These are phyloP conservation scores for Hipparchia sbordonii DNA, from an alignment of 2,888 invertebrate species.

Conservation along the genomic window DNA sequence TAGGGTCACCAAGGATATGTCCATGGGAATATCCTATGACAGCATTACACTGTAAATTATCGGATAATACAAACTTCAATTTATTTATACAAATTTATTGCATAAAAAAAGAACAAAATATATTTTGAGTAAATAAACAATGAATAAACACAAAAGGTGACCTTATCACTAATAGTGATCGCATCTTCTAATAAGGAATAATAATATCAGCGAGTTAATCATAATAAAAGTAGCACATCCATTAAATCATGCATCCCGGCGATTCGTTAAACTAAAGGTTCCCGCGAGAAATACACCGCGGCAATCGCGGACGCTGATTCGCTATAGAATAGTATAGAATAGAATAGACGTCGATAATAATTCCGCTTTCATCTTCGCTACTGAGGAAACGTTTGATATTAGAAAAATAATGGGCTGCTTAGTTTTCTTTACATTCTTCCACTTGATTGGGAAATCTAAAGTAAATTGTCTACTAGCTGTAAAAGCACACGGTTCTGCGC, in stretches of 20 bases:
- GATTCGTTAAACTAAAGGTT: slow-evolving; percentile 47
- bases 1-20: too few species aligned
- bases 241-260: slow-evolving; percentile 11
- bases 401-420: slow-evolving; percentile 14
- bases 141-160: too few species aligned
- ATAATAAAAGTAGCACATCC: slow-evolving; percentile 19
- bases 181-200: not conserved
- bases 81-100: too few species aligned
- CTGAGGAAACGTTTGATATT: slow-evolving; percentile 17
- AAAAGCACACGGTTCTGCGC: too few species aligned
- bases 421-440: not conserved
- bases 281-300: slow-evolving; percentile 65
- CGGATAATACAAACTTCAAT: too few species aligned
- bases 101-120: too few species aligned
- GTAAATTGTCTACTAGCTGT: too few species aligned
- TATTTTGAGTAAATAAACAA: too few species aligned
- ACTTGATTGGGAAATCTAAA: not conserved
- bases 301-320: slow-evolving; percentile 57
- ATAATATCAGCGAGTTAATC: not conserved
- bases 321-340: slow-evolving; percentile 14
- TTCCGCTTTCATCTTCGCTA: slow-evolving; percentile 56
- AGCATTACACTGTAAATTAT: too few species aligned
- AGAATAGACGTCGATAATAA: slow-evolving; percentile 60
- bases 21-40: too few species aligned
- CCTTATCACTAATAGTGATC: too few species aligned